Percentiles rank a stretch among this genome's conserved stretches.
Conservation (phyloP, 2,888 invertebrate species). For the Drosophila acutilabella region DNA sequence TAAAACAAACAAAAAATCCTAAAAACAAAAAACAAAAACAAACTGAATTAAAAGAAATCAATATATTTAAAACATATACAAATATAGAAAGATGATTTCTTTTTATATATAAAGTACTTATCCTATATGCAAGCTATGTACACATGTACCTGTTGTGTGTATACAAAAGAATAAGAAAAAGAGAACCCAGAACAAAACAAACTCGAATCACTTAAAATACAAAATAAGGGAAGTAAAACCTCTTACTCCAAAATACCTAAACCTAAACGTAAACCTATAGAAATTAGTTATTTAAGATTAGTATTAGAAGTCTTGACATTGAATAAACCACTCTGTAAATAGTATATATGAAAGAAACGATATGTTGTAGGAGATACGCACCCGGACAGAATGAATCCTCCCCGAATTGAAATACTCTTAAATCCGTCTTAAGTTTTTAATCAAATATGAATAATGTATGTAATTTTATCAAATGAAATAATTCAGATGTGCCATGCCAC, state of each 20-base stretch:
- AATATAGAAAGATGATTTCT: conserved; percentile 30
- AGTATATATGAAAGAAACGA: conserved; percentile 22
- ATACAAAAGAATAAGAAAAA: conserved; percentile 33
- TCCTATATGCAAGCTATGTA: conserved; percentile 42
- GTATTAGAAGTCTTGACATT: conserved; percentile 23
- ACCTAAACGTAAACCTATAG: conserved; percentile 36
- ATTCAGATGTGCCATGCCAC: conserved; percentile 81
- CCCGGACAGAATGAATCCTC: conserved; percentile 26
- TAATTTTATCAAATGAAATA: conserved; percentile 50
- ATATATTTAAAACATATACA: conserved; percentile 31
- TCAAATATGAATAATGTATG: conserved; percentile 11
- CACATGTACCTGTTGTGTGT: conserved; percentile 75
- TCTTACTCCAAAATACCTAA: conserved; percentile 54
- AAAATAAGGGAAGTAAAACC: conserved; percentile 27
- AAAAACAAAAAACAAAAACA: conserved; percentile 13
- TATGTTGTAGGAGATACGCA: conserved; percentile 39
- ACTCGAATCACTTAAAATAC: conserved; percentile 19
- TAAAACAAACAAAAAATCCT: conserved; percentile 21
- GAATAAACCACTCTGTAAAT: conserved; percentile 50
- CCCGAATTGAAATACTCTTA: conserved; percentile 30
- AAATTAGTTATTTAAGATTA: conserved; percentile 36
- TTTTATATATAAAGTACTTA: conserved; percentile 36
- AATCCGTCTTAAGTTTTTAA: conserved; percentile 59
- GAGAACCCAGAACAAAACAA: conserved; percentile 40
- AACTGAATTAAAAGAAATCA: not conserved